Percentiles rank a stretch among this genome's conserved stretches.
Conservation (phyloP, 2,113 vertebrate genomes). For the Coptodon rendalli region DNA sequence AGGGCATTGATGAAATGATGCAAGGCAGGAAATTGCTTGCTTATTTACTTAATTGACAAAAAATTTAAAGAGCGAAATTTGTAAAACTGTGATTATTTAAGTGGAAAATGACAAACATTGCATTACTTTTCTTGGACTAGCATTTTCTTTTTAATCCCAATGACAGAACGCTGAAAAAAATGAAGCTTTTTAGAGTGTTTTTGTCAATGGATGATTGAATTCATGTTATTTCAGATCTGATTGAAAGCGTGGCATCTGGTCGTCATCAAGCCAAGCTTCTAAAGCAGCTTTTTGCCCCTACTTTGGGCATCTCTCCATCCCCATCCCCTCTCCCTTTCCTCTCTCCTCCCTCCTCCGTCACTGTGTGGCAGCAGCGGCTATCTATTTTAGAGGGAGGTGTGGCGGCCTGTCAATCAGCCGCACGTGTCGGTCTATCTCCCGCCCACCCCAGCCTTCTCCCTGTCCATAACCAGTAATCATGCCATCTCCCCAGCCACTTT, state of each 20-base stretch:
- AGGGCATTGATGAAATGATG: background rate
- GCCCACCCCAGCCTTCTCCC: conserved; percentile 13
- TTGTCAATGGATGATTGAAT: background rate
- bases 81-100: background rate
- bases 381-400: conserved; percentile 36
- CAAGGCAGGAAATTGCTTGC: background rate
- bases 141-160: background rate
- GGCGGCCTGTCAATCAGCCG: conserved; percentile 28
- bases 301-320: background rate
- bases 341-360: background rate
- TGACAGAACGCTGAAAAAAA: background rate
- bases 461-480: conserved; percentile 9
- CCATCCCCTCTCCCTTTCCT: background rate
- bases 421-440: background rate
- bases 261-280: background rate
- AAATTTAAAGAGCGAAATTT: background rate
- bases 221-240: background rate
- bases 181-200: background rate
- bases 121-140: background rate
- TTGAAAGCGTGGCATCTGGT: background rate
- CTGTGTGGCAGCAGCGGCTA: background rate
- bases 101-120: background rate
- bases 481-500: conserved; percentile 5
- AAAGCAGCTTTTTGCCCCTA: background rate
- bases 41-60: background rate